A percentile compares a stretch with the other conserved stretches of the same genome.
phyloP scores from a whole-genome alignment of 2,797 vertebrate species.

The Somateria mollissima region DNA sequence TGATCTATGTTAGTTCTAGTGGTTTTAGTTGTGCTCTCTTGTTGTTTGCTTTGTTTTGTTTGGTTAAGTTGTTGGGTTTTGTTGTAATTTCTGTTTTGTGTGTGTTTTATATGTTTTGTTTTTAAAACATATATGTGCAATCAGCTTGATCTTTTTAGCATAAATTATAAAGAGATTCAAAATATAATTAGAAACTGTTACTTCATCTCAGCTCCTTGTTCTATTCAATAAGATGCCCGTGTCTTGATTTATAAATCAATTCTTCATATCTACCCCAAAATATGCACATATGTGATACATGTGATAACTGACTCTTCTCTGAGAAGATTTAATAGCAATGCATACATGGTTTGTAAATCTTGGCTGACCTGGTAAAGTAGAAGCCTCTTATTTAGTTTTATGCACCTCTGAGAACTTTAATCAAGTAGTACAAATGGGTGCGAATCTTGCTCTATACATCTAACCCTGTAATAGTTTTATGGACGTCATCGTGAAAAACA shows the following conservation, averaged over 20 bases:
- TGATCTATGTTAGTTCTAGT: neutral
- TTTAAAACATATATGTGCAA: neutral
- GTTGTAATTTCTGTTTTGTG: no score
- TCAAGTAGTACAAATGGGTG: neutral
- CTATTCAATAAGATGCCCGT: neutral
- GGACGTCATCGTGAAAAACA: neutral
- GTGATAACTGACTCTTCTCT: neutral
- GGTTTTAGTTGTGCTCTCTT: neutral
- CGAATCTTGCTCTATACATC: neutral
- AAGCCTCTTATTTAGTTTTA: neutral
- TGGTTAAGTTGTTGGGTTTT: neutral
- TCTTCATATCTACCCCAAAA: neutral
- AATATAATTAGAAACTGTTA: neutral
- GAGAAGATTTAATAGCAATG: neutral
- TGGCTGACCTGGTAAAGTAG: neutral
- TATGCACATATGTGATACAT: neutral
- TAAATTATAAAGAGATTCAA: neutral
- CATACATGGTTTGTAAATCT: neutral
- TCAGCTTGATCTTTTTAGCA: neutral
- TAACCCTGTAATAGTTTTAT: neutral
- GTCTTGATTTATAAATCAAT: neutral
- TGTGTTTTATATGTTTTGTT: neutral
- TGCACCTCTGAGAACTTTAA: conserved; percentile 2
- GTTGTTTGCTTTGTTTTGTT: neutral
- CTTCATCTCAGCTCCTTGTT: neutral